Percentiles rank a stretch among this genome's conserved stretches.
Conservation (phyloP, 2,888 invertebrate species). For the Drosophila falleni region DNA sequence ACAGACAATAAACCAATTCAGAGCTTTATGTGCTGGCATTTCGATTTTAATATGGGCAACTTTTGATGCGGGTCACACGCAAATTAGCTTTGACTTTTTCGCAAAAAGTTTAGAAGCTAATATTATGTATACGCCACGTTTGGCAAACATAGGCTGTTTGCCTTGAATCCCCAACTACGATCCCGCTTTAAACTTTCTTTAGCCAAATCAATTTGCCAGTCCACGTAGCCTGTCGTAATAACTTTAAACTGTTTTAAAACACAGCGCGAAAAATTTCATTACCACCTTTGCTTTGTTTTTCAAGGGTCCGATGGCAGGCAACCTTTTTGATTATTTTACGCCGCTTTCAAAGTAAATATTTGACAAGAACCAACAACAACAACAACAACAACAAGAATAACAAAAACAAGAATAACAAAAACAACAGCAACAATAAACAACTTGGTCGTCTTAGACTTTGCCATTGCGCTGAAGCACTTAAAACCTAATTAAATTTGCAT, state of each 20-base stretch:
- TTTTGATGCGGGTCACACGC: slow-evolving; percentile 76
- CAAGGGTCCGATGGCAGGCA: slow-evolving; percentile 35
- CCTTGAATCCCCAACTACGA: slow-evolving; percentile 7
- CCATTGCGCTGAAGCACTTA: slow-evolving; percentile 76
- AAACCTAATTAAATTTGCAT: slow-evolving; percentile 81
- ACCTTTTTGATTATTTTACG: slow-evolving; percentile 77
- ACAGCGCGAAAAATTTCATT: slow-evolving; percentile 79
- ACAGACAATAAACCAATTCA: slow-evolving; percentile 74
- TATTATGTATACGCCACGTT: slow-evolving; percentile 65
- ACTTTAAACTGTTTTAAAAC: slow-evolving; percentile 80
- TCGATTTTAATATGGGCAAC: slow-evolving; percentile 56
- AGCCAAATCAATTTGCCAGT: slow-evolving; percentile 74
- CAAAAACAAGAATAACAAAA: slow-evolving; percentile 22
- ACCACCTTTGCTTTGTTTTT: slow-evolving; percentile 65
- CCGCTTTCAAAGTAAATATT: slow-evolving; percentile 78
- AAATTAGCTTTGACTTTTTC: slow-evolving; percentile 73
- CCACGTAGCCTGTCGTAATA: slow-evolving; percentile 70
- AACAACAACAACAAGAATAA: slow-evolving; percentile 40
- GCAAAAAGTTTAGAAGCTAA: slow-evolving; percentile 62
- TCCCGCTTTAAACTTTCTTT: slow-evolving; percentile 64
- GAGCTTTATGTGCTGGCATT: slow-evolving; percentile 63
- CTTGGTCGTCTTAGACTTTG: slow-evolving; percentile 62
- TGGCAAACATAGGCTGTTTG: slow-evolving; percentile 60
- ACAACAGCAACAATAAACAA: slow-evolving; percentile 40
- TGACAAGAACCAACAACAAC: slow-evolving; percentile 62